A percentile compares a stretch with the other conserved stretches of the same genome.
Evolutionary conservation across 2,113 vertebrate species (phyloP).

Genomic region (Oncorhynchus keta): DNA sequence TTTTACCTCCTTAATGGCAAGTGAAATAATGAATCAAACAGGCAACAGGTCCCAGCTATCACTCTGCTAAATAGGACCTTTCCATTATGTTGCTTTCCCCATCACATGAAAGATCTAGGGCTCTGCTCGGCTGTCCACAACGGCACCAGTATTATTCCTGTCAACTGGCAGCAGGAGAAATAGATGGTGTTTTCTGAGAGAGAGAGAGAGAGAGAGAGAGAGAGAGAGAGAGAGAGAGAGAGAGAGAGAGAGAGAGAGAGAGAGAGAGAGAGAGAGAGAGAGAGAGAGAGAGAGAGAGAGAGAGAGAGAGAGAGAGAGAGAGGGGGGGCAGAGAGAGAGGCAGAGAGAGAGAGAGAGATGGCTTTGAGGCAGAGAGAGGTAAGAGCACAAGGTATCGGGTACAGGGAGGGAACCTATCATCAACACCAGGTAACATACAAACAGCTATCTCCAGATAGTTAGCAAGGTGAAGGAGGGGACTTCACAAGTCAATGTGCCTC

Average conservation of each 20-base stretch:
- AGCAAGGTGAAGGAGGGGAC: neutral
- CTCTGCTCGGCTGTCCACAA: neutral
- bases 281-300: too few relatives aligned
- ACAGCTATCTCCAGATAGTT: neutral
- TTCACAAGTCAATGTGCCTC: constrained; percentile 10
- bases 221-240: too few relatives aligned
- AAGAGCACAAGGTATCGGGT: neutral
- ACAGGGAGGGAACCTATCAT: neutral
- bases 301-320: too few relatives aligned
- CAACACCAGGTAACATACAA: neutral
- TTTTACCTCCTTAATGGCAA: neutral
- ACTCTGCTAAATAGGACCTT: neutral
- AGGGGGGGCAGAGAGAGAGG: too few relatives aligned
- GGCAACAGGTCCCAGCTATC: neutral
- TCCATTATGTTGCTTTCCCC: neutral
- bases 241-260: too few relatives aligned
- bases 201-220: too few relatives aligned
- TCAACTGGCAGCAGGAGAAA: neutral
- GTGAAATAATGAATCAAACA: neutral
- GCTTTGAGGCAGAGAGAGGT: neutral
- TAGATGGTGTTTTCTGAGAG: neutral
- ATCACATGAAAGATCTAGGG: neutral
- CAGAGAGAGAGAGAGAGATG: too few relatives aligned
- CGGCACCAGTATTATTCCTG: neutral
- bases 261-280: too few relatives aligned